Base-by-base conservation (phyloP, 2,797 vertebrate genomes). In the Xenops minutus region DNA sequence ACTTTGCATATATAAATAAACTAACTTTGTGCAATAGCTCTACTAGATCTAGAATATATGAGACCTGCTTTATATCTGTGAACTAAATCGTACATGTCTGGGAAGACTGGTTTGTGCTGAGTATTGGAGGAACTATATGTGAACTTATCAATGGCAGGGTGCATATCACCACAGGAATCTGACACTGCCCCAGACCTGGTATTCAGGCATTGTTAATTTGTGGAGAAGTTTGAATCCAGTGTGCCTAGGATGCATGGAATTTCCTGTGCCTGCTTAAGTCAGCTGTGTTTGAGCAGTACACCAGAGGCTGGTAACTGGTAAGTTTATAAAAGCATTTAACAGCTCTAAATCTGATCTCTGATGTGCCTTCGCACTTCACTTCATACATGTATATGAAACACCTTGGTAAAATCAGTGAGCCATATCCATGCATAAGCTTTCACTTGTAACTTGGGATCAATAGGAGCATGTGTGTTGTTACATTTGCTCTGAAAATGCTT, bases 361-460 rank as follows among this genome's bases (percentile, higher is more conserved):
- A 89, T 83, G 66, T 78, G 51, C 55, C 66, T 64, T 95, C 79
- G 89, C 83, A 62, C 76, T 95, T 94, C 84, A 82, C 51, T 95
- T 96, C 79, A 78, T 94, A 58, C 44, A 46, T 22, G 46, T 80
- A 89, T 94, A 93, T 88, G 92, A 96, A 97, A 95, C 93, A 95
- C 90, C 93, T 92, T 82, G 48, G 76, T 78, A 92, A 92, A 96
- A 78, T 84, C 88, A 88, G 79, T 64, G 72, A 95, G 54, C 83
- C 63, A 82, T 88, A 76, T 18, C 79, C 77, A 67, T 16, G 7
- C 73, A 84, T 69, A 62, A 88, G 64, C 16, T 84, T 91, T 92
- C 4, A 0, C 26, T 90, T 88, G 51, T 84, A 76, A 34, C 23
- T 88, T 66, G 48, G 12, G 51, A 39, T 94, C 85, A 76, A 32